Percentiles rank a stretch among this genome's conserved stretches.
Conservation (phyloP, 2,888 invertebrate species). For the Idaea biselata region DNA sequence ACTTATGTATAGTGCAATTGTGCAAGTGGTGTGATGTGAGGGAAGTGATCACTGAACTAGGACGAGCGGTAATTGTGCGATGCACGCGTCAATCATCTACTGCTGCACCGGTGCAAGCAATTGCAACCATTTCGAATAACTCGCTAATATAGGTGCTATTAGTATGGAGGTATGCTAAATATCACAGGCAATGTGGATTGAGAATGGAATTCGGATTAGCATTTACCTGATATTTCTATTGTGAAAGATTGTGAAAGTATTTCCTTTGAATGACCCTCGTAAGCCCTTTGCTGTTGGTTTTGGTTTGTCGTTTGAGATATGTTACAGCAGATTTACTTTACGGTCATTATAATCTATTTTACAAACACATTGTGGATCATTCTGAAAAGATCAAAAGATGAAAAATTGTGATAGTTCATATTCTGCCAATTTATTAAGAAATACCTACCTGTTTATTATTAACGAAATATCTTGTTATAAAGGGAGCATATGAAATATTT, state of each 20-base stretch:
- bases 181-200: background rate
- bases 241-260: background rate
- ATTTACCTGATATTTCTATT: background rate
- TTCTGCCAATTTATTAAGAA: no score
- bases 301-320: background rate
- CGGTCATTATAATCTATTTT: background rate
- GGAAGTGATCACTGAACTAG: conserved; percentile 1
- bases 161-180: background rate
- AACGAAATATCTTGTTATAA: no score
- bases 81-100: background rate
- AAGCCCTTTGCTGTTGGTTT: background rate
- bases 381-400: no score
- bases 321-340: background rate
- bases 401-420: no score
- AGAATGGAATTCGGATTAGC: background rate
- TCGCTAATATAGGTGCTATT: background rate
- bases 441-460: no score
- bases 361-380: background rate
- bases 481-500: no score
- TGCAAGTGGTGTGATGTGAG: background rate
- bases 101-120: background rate
- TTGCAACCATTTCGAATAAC: background rate
- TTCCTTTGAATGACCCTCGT: background rate
- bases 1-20: background rate
- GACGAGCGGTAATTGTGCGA: background rate